phyloP scores from a whole-genome alignment of 92 coral and sea anemone genomes.

The Galaxea fascicularis region DNA sequence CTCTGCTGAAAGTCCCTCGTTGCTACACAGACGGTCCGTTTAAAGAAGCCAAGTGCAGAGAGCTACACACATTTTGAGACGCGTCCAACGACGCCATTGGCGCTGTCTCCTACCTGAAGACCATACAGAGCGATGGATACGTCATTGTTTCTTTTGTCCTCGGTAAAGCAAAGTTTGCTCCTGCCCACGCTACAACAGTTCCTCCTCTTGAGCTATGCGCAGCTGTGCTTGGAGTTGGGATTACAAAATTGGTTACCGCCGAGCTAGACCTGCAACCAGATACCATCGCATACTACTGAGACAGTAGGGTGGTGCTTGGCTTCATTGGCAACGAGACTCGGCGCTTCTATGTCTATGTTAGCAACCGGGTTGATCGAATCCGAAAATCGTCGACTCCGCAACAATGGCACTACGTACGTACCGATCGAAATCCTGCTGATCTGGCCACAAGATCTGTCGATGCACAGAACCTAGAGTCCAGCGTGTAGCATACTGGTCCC shows the following conservation, averaged over 20 bases:
- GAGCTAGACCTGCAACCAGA: neutral
- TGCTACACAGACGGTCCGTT: neutral
- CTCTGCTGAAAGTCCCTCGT: neutral
- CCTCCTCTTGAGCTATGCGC: conserved; percentile 18
- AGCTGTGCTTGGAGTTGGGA: neutral
- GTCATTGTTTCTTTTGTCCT: conserved; percentile 3
- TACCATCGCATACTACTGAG: neutral
- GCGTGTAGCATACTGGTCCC: conserved; percentile 28
- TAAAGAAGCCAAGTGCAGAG: neutral
- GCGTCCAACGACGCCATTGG: neutral
- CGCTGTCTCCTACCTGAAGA: neutral
- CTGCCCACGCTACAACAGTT: neutral
- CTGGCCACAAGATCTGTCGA: neutral
- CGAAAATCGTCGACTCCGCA: neutral
- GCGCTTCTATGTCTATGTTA: neutral
- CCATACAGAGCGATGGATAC: neutral
- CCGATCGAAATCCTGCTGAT: conserved; percentile 40
- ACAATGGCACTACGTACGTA: neutral
- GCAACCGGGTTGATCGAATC: neutral
- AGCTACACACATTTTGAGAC: conserved; percentile 1
- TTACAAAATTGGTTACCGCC: neutral
- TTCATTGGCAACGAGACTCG: neutral
- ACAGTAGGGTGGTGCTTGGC: neutral
- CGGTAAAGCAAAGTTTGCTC: neutral
- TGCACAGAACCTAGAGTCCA: neutral